phyloP scores from a whole-genome alignment of 2,797 vertebrate genomes.

The Falco berigora region DNA sequence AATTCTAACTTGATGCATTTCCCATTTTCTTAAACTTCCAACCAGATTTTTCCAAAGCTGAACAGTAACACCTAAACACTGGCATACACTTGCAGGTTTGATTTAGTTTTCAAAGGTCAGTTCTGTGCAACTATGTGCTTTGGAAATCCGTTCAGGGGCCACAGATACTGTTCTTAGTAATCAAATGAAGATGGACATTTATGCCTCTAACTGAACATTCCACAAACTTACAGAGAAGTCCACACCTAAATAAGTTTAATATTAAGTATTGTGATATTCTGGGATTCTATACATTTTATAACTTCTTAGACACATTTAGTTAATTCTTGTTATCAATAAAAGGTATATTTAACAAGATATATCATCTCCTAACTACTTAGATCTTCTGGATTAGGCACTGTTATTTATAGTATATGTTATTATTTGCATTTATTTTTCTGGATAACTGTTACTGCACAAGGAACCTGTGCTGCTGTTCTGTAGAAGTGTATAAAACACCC shows the following conservation, averaged over 20 bases:
- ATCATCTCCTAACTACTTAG: not conserved
- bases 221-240: not conserved
- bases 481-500: not conserved
- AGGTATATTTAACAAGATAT: not conserved
- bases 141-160: not conserved
- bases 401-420: not conserved
- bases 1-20: not conserved
- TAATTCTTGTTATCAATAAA: not conserved
- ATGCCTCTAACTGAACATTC: not conserved
- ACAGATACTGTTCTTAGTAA: not conserved
- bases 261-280: not conserved
- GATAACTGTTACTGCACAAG: not conserved
- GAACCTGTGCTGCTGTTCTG: not conserved
- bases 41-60: not conserved
- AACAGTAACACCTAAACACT: not conserved
- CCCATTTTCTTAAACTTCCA: not conserved
- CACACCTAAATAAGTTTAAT: not conserved
- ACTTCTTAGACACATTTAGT: not conserved
- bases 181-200: not conserved
- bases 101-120: constrained; percentile 2
- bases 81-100: not conserved
- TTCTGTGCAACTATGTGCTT: not conserved
- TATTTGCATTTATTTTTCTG: not conserved
- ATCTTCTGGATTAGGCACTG: not conserved
- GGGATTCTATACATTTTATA: not conserved